Evolutionary conservation across 2,888 invertebrate genomes (phyloP).

Genomic region (Chrysolina americana): DNA sequence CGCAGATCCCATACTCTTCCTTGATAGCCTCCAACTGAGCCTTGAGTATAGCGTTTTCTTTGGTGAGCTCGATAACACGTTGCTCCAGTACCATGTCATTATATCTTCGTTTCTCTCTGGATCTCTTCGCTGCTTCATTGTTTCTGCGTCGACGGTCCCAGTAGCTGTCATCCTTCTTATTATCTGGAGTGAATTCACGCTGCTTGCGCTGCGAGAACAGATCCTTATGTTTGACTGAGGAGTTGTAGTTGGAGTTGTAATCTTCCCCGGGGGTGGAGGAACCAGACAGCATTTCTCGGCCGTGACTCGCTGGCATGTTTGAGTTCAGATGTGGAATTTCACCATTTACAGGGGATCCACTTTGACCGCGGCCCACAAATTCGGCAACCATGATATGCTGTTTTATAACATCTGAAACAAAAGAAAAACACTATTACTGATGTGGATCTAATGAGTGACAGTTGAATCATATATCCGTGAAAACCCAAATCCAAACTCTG

Average conservation of each 20-base stretch:
- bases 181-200: constrained; percentile 96
- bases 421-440: constrained; percentile 41
- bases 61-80: constrained; percentile 92
- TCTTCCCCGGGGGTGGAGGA: constrained; percentile 67
- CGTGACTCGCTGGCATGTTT: constrained; percentile 70
- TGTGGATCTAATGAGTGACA: neutral
- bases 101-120: constrained; percentile 95
- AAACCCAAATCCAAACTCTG: neutral
- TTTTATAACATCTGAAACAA: constrained; percentile 68
- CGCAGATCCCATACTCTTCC: constrained; percentile 92
- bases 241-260: constrained; percentile 69
- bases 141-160: constrained; percentile 97
- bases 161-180: constrained; percentile 96
- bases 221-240: constrained; percentile 80
- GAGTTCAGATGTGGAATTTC: constrained; percentile 77
- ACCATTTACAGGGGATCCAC: constrained; percentile 80
- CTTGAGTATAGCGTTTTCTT: constrained; percentile 95
- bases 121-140: constrained; percentile 97
- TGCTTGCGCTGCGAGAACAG: constrained; percentile 93
- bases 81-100: constrained; percentile 98
- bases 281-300: constrained; percentile 66
- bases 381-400: constrained; percentile 91
- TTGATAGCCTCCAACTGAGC: constrained; percentile 94
- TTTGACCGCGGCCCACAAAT: constrained; percentile 84
- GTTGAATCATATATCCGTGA: neutral